Evolutionary conservation across 2,888 invertebrate genomes (phyloP), one percentile per base, ranked within the genome.

Genomic region (Tanytarsus gracilentus): DNA sequence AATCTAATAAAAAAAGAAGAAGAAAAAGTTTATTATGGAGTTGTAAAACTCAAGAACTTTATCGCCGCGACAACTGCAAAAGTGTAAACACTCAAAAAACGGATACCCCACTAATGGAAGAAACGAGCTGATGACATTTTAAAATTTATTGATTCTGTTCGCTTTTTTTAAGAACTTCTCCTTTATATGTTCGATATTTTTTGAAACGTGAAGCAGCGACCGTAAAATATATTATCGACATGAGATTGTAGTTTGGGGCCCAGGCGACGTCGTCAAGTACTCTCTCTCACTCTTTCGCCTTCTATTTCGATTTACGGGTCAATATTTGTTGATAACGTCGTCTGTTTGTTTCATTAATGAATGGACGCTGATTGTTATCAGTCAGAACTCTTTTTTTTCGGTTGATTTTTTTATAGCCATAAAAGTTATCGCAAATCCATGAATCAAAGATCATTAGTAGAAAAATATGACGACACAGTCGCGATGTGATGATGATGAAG

Each of bases 101-200:
- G 44, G 44, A 44, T 44, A 14, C n/a, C 44, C 44, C 44, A 44
- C 44, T 44, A 44, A 44, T 44, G 44, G 44, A 44, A 44, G 23
- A 40, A 44, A 40, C 44, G 44, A 44, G 44, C 44, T 49, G 49
- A 49, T 49, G 49, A 49, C 49, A 49, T 49, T 49, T 49, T 25
- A 49, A 49, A 49, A 49, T 49, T 49, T 49, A 49, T 49, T 49
- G 49, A 49, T 49, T 49, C 27, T 27, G n/a, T 49, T 49, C 16
- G 25, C 25, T 49, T 16, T 40, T 49, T 49, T 49, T 49, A 49
- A 16, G 49, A 49, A 44, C 44, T 44, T 44, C 16, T 36, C 16
- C 16, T 36, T 11, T 33, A n/a, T 36, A 11, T 16, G 7, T 36
- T 36, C 7, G n/a, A 11, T 44, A 21, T 21, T 6, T 21, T 9